Base-by-base conservation (phyloP, 2,888 invertebrate genomes). In the Apomyelois bistriatella region DNA sequence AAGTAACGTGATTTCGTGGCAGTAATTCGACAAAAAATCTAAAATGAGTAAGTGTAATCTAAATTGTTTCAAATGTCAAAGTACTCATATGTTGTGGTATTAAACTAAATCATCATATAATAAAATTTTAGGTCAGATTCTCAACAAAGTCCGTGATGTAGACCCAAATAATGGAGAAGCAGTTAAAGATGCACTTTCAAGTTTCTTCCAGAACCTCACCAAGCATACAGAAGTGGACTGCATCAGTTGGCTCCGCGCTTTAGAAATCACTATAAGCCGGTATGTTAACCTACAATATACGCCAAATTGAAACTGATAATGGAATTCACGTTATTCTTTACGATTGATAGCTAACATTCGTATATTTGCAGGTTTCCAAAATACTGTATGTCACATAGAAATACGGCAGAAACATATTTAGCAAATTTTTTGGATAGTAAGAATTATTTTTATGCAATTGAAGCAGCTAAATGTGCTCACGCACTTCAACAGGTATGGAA, bases 391-490 rank as follows among this genome's bases (percentile, higher is more conserved):
- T 68, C 81, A 13, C 81, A 88, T 56, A 69, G 87, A n/a, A 55
- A 52, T 6, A 72, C 76, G 10, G 78, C 82, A 57, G 90, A 89
- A 58, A 68, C 62, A 35, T 76, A 74, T 54, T 58, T 89, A 49
- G 53, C 54, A n/a, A 54, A 72, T 48, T 85, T 79, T 54, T 56
- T 89, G 51, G 71, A 72, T 36, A 72, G 76, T 3, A 68, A 54
- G n/a, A 81, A 77, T 60, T 76, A 74, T 54, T 70, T 65, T 58
- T 72, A 71, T 75, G 87, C 83, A 3, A 75, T 89, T 60, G 74
- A 73, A 59, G 85, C 86, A 54, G 89, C 86, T 38, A 88, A 85
- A 68, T 87, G 87, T 76, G 76, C 77, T 16, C 86, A 86, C 66
- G 72, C 71, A 1, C 64, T 90, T 16, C 90, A 87, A 57, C 89